Conservation (phyloP, 2,797 vertebrate genomes). For the Enteromius unitaeniatus region DNA sequence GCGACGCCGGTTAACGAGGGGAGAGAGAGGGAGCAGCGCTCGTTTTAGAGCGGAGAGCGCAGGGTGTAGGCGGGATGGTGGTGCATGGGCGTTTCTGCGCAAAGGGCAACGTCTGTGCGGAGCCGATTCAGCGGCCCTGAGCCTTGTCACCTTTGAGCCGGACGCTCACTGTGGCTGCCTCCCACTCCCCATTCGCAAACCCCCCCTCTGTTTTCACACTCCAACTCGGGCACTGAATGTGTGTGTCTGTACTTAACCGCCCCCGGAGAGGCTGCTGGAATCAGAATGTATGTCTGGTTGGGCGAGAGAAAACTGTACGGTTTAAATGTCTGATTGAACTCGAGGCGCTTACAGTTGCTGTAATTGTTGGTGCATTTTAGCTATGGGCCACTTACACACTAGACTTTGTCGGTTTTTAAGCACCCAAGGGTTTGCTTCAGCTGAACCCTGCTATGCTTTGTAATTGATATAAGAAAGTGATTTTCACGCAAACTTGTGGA, state of each 20-base stretch:
- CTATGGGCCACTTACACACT: not conserved
- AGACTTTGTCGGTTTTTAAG: not conserved
- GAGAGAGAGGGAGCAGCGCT: slow-evolving; percentile 62
- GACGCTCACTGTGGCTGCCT: slow-evolving; percentile 74
- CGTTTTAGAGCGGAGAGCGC: slow-evolving; percentile 67
- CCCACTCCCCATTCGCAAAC: slow-evolving; percentile 64
- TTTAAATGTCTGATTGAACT: slow-evolving; percentile 49
- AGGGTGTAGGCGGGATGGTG: slow-evolving; percentile 64
- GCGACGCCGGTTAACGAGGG: slow-evolving; percentile 37
- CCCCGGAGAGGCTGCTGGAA: slow-evolving; percentile 64
- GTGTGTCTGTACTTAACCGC: slow-evolving; percentile 66
- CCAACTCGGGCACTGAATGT: slow-evolving; percentile 49
- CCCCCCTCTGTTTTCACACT: slow-evolving; percentile 70
- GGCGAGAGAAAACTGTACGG: slow-evolving; percentile 44
- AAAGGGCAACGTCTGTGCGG: slow-evolving; percentile 75
- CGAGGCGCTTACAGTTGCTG: slow-evolving; percentile 11
- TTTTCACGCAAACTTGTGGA: not conserved
- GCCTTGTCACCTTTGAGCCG: slow-evolving; percentile 77
- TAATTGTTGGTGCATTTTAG: slow-evolving; percentile 7
- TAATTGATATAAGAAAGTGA: not conserved
- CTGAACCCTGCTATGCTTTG: not conserved
- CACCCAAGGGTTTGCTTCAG: not conserved
- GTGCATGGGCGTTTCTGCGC: slow-evolving; percentile 73
- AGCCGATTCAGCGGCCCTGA: slow-evolving; percentile 79
- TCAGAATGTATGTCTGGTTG: slow-evolving; percentile 57